Conservation (phyloP, 2,113 vertebrate species). For the Glaucomys volans region DNA sequence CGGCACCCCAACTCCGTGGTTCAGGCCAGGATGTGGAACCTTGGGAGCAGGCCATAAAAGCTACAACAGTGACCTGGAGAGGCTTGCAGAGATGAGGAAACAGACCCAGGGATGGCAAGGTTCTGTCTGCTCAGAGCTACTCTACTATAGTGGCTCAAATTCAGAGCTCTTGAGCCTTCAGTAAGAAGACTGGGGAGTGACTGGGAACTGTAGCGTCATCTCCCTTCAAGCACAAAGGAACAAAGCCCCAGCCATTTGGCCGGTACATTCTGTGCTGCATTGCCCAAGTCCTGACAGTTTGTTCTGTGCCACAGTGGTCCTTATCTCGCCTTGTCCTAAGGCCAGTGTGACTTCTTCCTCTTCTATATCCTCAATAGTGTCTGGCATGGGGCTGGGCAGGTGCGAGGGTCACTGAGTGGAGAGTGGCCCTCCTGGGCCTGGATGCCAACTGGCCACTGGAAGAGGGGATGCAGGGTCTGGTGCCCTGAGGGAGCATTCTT, state of each 20-base stretch:
- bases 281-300: neutral
- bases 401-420: neutral
- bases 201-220: neutral
- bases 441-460: neutral
- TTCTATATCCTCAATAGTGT: neutral
- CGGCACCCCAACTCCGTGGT: neutral
- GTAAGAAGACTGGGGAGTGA: neutral
- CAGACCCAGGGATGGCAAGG: neutral
- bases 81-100: neutral
- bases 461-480: accelerated
- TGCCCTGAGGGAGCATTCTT: neutral
- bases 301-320: neutral
- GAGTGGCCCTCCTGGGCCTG: too few relatives aligned
- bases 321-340: neutral
- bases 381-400: neutral
- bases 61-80: neutral
- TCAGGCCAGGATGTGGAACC: neutral
- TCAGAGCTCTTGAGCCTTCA: neutral
- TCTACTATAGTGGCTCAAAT: neutral
- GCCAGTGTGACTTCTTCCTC: neutral
- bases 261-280: neutral
- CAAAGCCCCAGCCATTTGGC: accelerated
- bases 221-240: neutral
- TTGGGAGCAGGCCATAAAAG: too few relatives aligned
- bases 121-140: neutral